These are phyloP conservation scores for Argyrosomus regius DNA, from an alignment of 2,797 vertebrate species.

Conservation along the genomic window DNA sequence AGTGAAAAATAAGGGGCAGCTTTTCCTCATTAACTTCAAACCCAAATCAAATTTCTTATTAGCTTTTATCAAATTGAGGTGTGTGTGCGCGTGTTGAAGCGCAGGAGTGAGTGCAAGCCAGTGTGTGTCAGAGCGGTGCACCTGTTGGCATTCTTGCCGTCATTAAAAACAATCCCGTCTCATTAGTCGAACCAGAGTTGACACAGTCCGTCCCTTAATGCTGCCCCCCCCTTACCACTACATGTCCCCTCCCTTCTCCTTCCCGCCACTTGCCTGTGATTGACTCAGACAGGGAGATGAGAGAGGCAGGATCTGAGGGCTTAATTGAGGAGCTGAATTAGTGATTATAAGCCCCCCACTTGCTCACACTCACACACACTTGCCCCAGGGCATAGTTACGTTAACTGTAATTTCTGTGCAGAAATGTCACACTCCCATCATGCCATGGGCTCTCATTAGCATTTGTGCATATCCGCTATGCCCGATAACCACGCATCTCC, in stretches of 20 bases:
- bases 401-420: conserved; percentile 89
- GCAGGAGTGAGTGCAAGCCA: conserved; percentile 26
- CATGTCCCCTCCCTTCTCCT: conserved; percentile 37
- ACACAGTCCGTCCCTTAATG: conserved; percentile 82
- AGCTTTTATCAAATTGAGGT: conserved; percentile 75
- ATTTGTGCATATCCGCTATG: conserved; percentile 88
- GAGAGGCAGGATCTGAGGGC: conserved; percentile 83
- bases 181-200: conserved; percentile 81
- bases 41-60: conserved; percentile 77
- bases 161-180: conserved; percentile 85
- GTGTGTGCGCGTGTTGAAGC: conserved; percentile 18
- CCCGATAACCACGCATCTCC: conserved; percentile 83
- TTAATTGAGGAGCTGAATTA: conserved; percentile 91
- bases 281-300: conserved; percentile 89
- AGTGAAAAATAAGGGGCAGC: conserved; percentile 60
- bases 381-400: conserved; percentile 83
- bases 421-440: conserved; percentile 91
- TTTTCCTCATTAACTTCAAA: conserved; percentile 81
- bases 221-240: conserved; percentile 50
- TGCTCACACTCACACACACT: conserved; percentile 67
- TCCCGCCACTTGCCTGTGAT: conserved; percentile 81
- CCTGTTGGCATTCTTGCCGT: conserved; percentile 82
- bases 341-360: conserved; percentile 83
- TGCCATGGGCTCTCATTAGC: conserved; percentile 91
- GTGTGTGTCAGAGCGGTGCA: conserved; percentile 61